Conservation (phyloP, 2,888 invertebrate genomes). For the Drosophila eohydei region DNA sequence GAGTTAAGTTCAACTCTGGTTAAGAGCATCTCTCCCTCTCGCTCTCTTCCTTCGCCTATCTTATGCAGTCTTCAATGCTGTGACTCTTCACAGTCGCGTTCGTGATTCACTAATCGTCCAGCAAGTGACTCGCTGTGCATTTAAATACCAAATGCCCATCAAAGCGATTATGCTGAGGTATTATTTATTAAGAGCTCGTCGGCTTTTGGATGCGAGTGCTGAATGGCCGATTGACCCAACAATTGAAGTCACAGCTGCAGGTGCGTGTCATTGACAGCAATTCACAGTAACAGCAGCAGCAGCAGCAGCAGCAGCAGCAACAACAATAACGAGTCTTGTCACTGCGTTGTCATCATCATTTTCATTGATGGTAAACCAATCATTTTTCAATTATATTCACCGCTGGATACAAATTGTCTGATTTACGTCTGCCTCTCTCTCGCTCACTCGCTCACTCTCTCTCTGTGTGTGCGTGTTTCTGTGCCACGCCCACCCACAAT, state of each 20-base stretch:
- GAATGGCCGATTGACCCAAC: conserved; percentile 77
- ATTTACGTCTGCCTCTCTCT: conserved; percentile 57
- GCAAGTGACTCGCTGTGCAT: conserved; percentile 21
- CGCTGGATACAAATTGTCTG: conserved; percentile 81
- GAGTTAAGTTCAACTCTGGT: not conserved
- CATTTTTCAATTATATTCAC: conserved; percentile 79
- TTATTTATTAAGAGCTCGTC: conserved; percentile 24
- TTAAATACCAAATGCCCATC: conserved; percentile 28
- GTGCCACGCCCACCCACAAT: conserved; percentile 35
- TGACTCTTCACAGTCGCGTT: not conserved
- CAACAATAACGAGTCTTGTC: conserved; percentile 48
- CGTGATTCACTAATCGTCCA: conserved; percentile 1
- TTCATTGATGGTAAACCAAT: conserved; percentile 79
- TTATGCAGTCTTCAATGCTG: not conserved
- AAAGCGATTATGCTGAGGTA: conserved; percentile 26
- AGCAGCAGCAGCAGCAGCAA: conserved; percentile 27
- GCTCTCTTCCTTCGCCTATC: not conserved
- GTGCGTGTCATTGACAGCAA: conserved; percentile 74
- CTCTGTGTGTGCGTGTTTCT: conserved; percentile 20
- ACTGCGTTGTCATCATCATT: conserved; percentile 74
- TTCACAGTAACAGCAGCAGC: conserved; percentile 40
- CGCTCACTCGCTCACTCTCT: not conserved
- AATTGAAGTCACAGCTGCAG: conserved; percentile 70
- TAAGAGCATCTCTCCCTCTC: not conserved
- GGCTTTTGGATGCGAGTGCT: conserved; percentile 20